Percentiles rank a stretch among this genome's conserved stretches.
Conservation (phyloP, 2,797 vertebrate species). For the Erpetoichthys calabaricus region DNA sequence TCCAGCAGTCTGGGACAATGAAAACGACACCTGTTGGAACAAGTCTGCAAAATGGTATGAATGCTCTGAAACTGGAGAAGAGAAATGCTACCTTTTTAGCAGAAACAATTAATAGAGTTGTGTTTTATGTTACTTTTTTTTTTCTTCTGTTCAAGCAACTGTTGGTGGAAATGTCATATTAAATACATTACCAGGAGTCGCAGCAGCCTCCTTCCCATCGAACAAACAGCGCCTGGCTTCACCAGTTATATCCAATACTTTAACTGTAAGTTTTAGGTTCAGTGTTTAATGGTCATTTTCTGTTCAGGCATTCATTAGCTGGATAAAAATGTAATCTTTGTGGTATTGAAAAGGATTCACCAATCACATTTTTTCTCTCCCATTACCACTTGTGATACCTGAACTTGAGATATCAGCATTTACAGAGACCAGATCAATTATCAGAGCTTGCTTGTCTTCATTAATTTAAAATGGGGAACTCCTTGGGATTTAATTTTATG, state of each 20-base stretch:
- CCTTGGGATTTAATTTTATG: too few species aligned
- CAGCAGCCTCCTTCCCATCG: conserved; percentile 71
- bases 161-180: conserved; percentile 78
- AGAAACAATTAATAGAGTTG: too few species aligned
- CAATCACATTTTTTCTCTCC: too few species aligned
- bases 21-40: conserved; percentile 71
- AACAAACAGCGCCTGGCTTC: conserved; percentile 75
- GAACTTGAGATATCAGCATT: too few species aligned
- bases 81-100: neutral
- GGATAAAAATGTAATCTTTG: too few species aligned
- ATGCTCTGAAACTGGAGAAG: neutral
- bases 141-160: conserved; percentile 37
- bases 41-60: conserved; percentile 72
- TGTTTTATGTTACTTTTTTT: too few species aligned
- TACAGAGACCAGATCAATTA: too few species aligned
- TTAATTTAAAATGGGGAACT: too few species aligned
- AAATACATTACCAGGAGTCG: conserved; percentile 72
- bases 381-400: too few species aligned
- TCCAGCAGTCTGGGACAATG: conserved; percentile 65
- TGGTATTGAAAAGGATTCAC: too few species aligned
- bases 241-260: conserved; percentile 61
- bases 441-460: too few species aligned
- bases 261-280: conserved; percentile 58
- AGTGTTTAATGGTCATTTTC: fast-evolving
- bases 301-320: too few species aligned